Base-by-base conservation (phyloP, 2,888 invertebrate genomes). In the Drosophila putrida region DNA sequence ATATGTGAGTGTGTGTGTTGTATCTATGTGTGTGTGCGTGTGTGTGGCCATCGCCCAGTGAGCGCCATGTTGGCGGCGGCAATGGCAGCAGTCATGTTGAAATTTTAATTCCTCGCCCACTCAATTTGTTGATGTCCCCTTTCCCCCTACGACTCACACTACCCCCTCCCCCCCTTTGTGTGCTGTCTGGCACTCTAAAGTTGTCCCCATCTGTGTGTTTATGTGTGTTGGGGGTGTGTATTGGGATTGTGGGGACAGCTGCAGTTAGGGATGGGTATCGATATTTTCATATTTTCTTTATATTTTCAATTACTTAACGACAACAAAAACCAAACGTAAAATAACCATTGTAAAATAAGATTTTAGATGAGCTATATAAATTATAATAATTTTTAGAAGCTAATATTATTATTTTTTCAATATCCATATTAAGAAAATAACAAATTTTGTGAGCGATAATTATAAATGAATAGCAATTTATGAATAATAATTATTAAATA, bases 41-140 rank as follows among this genome's bases (percentile, higher is more conserved):
- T 75, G 53, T 61, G 76, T 80, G 75, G 80, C 75, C 75, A 76
- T 76, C 80, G 75, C 75, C 80, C 75, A 76, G 80, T 38, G 49
- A 63, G 80, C 75, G 75, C 75, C 75, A 76, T 76, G 75, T 76
- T 76, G 75, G 61, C 80, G 75, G 61, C 80, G 80, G 76, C 82
- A 75, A 75, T 83, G 89, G 82, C 85, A 75, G 89, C 89, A 89
- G 89, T 89, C 87, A 86, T 86, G 90, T 89, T 90, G 90, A 90
- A 90, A 88, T 90, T 91, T 89, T 85, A 91, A 91, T 91, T 91
- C 86, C 86, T 90, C 91, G 90, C 91, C 91, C 91, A 91, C 91
- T 91, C 91, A 91, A 91, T 88, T 90, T 88, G 75, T 75, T 60
- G 33, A 50, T 57, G 31, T 31, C 31, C 31, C 31, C 31, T 31